Conservation (phyloP, 2,888 invertebrate genomes). For the Lysandra bellargus region DNA sequence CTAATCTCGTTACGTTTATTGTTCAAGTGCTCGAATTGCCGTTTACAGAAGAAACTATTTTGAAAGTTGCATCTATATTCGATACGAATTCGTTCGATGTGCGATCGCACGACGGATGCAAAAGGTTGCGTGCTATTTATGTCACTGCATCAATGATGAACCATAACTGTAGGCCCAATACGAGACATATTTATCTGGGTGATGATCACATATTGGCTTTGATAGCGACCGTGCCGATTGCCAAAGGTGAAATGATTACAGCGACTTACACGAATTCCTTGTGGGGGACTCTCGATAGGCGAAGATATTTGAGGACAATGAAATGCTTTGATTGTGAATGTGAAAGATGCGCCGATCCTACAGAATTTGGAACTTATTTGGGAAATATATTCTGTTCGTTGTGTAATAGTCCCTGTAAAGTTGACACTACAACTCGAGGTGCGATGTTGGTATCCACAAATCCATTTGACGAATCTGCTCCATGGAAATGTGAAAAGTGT, state of each 20-base stretch:
- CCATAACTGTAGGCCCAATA: conserved; percentile 87
- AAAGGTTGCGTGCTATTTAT: conserved; percentile 83
- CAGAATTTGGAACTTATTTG: conserved; percentile 83
- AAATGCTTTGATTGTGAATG: conserved; percentile 87
- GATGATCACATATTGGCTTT: conserved; percentile 82
- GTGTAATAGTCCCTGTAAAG: conserved; percentile 74
- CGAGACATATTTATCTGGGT: conserved; percentile 83
- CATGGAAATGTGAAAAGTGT: conserved; percentile 85
- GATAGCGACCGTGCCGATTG: conserved; percentile 83
- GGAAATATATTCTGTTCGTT: conserved; percentile 84
- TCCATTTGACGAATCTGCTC: conserved; percentile 79
- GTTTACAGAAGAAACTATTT: conserved; percentile 79
- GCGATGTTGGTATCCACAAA: conserved; percentile 81
- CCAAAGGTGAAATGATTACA: conserved; percentile 84
- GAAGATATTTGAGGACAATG: conserved; percentile 79
- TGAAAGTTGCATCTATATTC: conserved; percentile 83
- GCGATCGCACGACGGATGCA: conserved; percentile 70
- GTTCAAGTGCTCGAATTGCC: conserved; percentile 79
- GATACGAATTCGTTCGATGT: conserved; percentile 88
- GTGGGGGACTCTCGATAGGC: conserved; percentile 84
- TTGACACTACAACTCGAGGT: conserved; percentile 47
- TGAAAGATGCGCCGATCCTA: conserved; percentile 84
- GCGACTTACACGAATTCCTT: conserved; percentile 86
- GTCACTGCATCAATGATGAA: conserved; percentile 84
- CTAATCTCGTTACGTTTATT: conserved; percentile 83